These are phyloP conservation scores for Ennomos quercinarius DNA, from an alignment of 2,888 invertebrate species.

Conservation along the genomic window DNA sequence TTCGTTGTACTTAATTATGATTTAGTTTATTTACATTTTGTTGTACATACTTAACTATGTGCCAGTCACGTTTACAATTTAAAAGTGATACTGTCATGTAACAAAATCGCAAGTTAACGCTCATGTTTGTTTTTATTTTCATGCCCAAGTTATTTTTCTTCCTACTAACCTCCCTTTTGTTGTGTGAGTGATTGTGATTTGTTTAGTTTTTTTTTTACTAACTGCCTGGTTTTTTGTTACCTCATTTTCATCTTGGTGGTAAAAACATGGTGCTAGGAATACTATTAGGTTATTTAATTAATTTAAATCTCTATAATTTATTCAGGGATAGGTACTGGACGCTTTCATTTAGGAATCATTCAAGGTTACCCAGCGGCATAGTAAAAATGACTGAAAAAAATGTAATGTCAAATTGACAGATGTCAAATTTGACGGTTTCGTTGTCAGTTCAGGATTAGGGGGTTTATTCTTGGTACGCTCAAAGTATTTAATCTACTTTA, in stretches of 20 bases:
- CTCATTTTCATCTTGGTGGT: conserved; percentile 64
- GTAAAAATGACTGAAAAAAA: conserved; percentile 48
- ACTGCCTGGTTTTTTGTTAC: conserved; percentile 60
- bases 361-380: conserved; percentile 59
- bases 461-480: conserved; percentile 35
- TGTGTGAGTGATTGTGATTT: conserved; percentile 59
- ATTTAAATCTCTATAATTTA: conserved; percentile 45
- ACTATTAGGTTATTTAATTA: conserved; percentile 34
- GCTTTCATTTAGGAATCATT: conserved; percentile 60
- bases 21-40: no score
- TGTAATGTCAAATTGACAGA: conserved; percentile 70
- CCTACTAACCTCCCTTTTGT: conserved; percentile 67
- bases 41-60: neutral
- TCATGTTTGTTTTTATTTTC: conserved; percentile 35
- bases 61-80: neutral
- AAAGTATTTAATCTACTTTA: conserved; percentile 36
- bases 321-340: conserved; percentile 64
- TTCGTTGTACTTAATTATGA: neutral
- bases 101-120: conserved; percentile 45
- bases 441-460: conserved; percentile 55
- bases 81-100: conserved; percentile 27
- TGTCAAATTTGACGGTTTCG: conserved; percentile 70
- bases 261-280: conserved; percentile 76
- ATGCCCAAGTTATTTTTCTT: conserved; percentile 53
- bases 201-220: conserved; percentile 69